Percentiles rank a stretch among this genome's conserved stretches.
phyloP scores from a whole-genome alignment of 2,113 vertebrate species.

The Oxygymnocypris stewartii region DNA sequence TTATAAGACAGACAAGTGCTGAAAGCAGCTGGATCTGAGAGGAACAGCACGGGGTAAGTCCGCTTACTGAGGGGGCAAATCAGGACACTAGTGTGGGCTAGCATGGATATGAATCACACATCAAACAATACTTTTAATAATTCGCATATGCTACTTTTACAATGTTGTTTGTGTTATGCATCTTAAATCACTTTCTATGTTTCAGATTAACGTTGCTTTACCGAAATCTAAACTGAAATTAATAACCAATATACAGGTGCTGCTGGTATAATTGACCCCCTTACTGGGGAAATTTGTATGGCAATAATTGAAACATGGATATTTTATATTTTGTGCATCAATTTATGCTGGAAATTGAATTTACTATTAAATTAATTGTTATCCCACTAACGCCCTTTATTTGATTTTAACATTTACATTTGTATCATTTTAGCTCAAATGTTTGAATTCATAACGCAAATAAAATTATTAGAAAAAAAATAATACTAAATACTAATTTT shows the following conservation, averaged over 20 bases:
- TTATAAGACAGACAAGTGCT: constrained; percentile 15
- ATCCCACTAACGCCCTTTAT: neutral
- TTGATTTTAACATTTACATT: neutral
- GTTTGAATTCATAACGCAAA: neutral
- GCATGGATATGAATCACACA: neutral
- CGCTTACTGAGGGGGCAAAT: neutral
- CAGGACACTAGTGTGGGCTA: neutral
- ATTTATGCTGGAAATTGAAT: neutral
- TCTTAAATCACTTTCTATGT: neutral
- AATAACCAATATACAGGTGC: neutral
- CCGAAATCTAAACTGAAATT: neutral
- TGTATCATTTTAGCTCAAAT: neutral
- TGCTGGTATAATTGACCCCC: neutral
- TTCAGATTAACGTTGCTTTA: neutral
- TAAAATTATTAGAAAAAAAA: neutral
- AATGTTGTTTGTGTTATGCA: neutral
- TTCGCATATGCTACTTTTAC: neutral
- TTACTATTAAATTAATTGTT: neutral
- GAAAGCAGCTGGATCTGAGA: constrained; percentile 19
- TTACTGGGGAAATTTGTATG: neutral
- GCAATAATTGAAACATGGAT: neutral
- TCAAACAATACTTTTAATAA: neutral
- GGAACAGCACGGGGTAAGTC: constrained; percentile 13
- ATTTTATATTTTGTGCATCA: neutral
- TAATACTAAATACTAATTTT: too few relatives aligned